Evolutionary conservation across 1,140 invertebrate species (phyloP), one percentile per base, ranked within the genome.

Genomic region (Hyles euphorbiae): DNA sequence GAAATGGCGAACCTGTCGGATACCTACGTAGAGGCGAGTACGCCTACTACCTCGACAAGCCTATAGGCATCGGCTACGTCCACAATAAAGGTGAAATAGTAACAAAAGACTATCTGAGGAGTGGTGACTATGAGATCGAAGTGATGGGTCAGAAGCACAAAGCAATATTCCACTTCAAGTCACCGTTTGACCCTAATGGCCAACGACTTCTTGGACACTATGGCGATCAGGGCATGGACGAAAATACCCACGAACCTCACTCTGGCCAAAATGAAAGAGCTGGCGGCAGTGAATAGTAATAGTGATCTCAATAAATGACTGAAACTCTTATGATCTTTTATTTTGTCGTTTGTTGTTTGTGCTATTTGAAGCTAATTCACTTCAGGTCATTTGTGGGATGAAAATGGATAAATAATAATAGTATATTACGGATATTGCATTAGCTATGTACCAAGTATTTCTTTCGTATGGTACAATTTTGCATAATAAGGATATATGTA

Each of bases 1-100:
- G 96, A 74, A 92, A 98, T 81, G 93, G 92, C 0, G 81, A 91
- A 69, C 85, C 93, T 0, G 94, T 96, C 34, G 96, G 96, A 46
- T 95, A 94, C 66, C 77, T 97, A 9, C 89, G 96, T 58, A 89
- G 96, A 74, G 95, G 94, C 2, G 96, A 97, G 70, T 97, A 93
- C 72, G 95, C 91, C 3, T 96, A 93, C 72, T 90, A 91, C 53
- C 85, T 96, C 44, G 93, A 93, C 53, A 92, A 92, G 57, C 92
- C 92, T 51, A 92, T 97, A 53, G 91, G 91, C 3, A 89, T 91
- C 49, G 88, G 87, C 1, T 92, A 91, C 62, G 70, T 92, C 2
- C 70, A 66, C 5, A 84, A 88, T 53, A 85, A 87, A 5, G 84
- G 82, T 34, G 62, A 71, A 1, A 70, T 89, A 52, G 90, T 97